A percentile compares a stretch with the other conserved stretches of the same genome.
Evolutionary conservation across 2,113 vertebrate species (phyloP).

Genomic region (Holacanthus passer): DNA sequence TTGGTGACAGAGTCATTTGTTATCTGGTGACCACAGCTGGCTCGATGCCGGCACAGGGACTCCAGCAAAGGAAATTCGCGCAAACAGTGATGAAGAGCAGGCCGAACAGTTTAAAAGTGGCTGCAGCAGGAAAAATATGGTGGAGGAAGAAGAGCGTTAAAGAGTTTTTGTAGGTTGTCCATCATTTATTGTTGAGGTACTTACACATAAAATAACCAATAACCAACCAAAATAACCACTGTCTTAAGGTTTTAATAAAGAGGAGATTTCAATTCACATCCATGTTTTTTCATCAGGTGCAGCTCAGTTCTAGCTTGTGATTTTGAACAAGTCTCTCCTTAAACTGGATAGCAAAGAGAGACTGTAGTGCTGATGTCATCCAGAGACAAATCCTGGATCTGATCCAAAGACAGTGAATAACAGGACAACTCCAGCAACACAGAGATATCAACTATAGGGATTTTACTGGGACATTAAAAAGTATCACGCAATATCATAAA

Average conservation of each 20-base stretch:
- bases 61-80: slow-evolving; percentile 4
- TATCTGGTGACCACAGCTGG: slow-evolving; percentile 58
- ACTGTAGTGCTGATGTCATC: slow-evolving; percentile 6
- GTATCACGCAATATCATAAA: neutral
- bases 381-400: neutral
- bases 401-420: neutral
- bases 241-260: slow-evolving; percentile 1
- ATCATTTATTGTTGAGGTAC: neutral
- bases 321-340: neutral
- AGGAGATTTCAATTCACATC: neutral
- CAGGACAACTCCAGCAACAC: neutral
- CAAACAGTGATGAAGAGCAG: slow-evolving; percentile 31
- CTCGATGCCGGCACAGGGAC: neutral
- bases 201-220: too few relatives aligned
- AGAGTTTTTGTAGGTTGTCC: neutral
- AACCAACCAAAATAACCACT: too few relatives aligned
- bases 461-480: neutral
- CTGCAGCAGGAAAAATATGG: neutral
- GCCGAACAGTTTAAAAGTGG: slow-evolving; percentile 6
- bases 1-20: slow-evolving; percentile 56
- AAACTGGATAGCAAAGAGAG: neutral
- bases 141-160: neutral
- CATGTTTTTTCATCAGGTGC: neutral
- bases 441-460: neutral
- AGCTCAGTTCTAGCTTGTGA: neutral